These are phyloP conservation scores for Sebastes alutus DNA, from an alignment of 2,797 vertebrate genomes.

Conservation along the genomic window DNA sequence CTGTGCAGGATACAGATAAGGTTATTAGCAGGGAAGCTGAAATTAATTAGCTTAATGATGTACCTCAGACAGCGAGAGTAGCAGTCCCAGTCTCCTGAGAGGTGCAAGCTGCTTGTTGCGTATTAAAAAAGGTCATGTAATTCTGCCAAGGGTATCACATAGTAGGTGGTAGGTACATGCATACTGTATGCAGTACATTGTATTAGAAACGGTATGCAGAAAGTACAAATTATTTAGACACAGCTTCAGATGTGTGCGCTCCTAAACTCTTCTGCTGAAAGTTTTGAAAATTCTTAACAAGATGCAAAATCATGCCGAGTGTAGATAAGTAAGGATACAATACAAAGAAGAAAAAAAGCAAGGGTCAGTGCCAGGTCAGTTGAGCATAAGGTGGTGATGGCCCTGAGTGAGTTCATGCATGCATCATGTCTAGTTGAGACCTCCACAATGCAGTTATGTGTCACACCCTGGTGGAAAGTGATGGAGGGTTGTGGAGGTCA, in stretches of 20 bases:
- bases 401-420: slow-evolving; percentile 21
- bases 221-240: neutral
- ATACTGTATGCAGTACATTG: neutral
- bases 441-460: slow-evolving; percentile 10
- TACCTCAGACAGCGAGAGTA: neutral
- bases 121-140: slow-evolving; percentile 7
- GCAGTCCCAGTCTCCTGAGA: slow-evolving; percentile 1
- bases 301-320: neutral
- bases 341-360: neutral
- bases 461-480: slow-evolving; percentile 37
- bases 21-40: neutral
- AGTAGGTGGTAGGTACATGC: neutral
- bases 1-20: neutral
- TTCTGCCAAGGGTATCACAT: neutral
- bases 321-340: neutral
- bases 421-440: neutral
- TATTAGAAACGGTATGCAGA: neutral
- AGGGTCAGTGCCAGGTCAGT: neutral
- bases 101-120: neutral
- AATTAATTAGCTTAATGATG: slow-evolving; percentile 25
- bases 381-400: slow-evolving; percentile 5
- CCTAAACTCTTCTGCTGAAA: neutral
- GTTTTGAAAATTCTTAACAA: neutral
- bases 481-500: slow-evolving; percentile 2
- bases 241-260: neutral